Percentiles rank a stretch among this genome's conserved stretches.
phyloP scores from a whole-genome alignment of 1,140 invertebrate genomes.

The Lasioglossum baleicum region DNA sequence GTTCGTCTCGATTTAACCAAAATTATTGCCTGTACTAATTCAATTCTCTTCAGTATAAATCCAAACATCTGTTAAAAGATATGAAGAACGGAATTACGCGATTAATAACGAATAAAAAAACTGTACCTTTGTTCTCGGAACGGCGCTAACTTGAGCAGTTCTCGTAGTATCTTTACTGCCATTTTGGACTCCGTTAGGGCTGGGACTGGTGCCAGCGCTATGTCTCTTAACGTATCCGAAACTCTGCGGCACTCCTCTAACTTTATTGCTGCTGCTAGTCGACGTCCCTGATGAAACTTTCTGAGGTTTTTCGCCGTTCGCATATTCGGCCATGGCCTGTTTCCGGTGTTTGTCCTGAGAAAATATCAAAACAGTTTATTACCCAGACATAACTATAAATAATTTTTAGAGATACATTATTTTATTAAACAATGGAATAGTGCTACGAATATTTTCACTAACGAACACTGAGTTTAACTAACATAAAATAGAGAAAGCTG shows the following conservation, averaged over 20 bases:
- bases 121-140: conserved; percentile 86
- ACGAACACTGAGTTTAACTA: no score
- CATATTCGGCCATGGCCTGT: conserved; percentile 76
- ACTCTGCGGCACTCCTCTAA: conserved; percentile 87
- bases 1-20: no score
- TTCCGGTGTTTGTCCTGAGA: conserved; percentile 76
- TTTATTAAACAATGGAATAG: no score
- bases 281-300: conserved; percentile 78
- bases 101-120: background rate
- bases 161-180: conserved; percentile 79
- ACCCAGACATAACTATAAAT: background rate
- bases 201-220: conserved; percentile 80
- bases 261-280: conserved; percentile 78
- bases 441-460: no score
- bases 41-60: no score
- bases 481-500: no score
- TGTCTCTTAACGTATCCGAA: conserved; percentile 91
- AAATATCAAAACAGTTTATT: background rate
- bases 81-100: background rate
- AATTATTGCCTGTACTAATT: no score
- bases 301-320: conserved; percentile 75
- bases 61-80: background rate
- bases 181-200: conserved; percentile 80
- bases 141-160: conserved; percentile 90
- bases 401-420: no score